Percentiles rank a stretch among this genome's conserved stretches.
These are phyloP conservation scores for Psylliodes chrysocephalus DNA, from an alignment of 2,888 invertebrate genomes.

Conservation along the genomic window DNA sequence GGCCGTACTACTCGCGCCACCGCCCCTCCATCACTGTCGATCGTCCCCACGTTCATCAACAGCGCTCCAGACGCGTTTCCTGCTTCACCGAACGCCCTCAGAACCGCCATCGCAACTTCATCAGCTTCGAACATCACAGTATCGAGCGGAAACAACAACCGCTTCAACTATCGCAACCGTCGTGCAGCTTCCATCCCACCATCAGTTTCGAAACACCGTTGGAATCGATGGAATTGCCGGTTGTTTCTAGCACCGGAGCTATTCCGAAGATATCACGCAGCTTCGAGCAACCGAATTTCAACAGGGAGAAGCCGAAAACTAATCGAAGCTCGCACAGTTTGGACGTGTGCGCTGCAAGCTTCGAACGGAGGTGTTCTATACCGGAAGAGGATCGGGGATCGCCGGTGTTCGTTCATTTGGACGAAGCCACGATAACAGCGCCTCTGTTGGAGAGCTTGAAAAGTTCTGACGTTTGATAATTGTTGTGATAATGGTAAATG, in stretches of 20 bases:
- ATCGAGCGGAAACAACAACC: slow-evolving; percentile 43
- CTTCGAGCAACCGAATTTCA: slow-evolving; percentile 59
- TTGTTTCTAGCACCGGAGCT: slow-evolving; percentile 28
- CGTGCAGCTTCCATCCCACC: slow-evolving; percentile 54
- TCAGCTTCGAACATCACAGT: slow-evolving; percentile 60
- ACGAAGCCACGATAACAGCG: slow-evolving; percentile 59
- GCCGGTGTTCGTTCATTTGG: slow-evolving; percentile 56
- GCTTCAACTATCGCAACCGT: slow-evolving; percentile 43
- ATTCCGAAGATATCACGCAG: slow-evolving; percentile 58
- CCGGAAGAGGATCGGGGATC: slow-evolving; percentile 50
- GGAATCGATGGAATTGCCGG: slow-evolving; percentile 44
- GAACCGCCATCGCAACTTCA: slow-evolving; percentile 58
- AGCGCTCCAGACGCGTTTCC: slow-evolving; percentile 56
- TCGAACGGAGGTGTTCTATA: slow-evolving; percentile 52
- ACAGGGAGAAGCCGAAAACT: slow-evolving; percentile 50
- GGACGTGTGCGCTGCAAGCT: slow-evolving; percentile 54
- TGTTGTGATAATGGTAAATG: slow-evolving; percentile 25
- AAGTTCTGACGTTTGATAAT: slow-evolving; percentile 62
- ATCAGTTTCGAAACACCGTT: slow-evolving; percentile 56
- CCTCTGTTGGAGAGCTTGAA: slow-evolving; percentile 60
- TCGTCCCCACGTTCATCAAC: slow-evolving; percentile 44
- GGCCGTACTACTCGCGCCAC: slow-evolving; percentile 49
- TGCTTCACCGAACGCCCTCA: slow-evolving; percentile 58
- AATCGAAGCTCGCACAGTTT: slow-evolving; percentile 60
- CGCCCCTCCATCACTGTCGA: slow-evolving; percentile 54